Percentiles rank a stretch among this genome's conserved stretches.
These are phyloP conservation scores for Bathynomus jamesi DNA, from an alignment of 1,140 invertebrate species.

Conservation along the genomic window DNA sequence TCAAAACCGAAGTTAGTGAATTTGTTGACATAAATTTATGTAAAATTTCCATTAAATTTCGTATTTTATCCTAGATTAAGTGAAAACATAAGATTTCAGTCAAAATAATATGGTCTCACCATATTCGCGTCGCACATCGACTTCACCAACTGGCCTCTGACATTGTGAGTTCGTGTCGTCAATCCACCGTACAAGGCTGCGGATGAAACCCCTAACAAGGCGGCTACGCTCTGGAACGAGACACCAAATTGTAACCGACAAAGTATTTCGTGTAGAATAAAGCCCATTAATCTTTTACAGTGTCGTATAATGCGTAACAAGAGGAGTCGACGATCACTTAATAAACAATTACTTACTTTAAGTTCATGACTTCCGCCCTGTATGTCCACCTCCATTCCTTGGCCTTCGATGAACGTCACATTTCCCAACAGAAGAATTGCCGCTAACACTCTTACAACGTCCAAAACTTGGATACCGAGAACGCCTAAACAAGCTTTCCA, in stretches of 20 bases:
- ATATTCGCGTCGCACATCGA: slow-evolving; percentile 73
- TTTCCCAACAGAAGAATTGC: slow-evolving; percentile 85
- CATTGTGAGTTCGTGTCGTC: slow-evolving; percentile 72
- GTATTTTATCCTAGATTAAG: no score
- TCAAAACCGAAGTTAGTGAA: no score
- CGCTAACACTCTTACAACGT: slow-evolving; percentile 82
- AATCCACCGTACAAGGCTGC: slow-evolving; percentile 68
- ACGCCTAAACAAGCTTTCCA: slow-evolving; percentile 83
- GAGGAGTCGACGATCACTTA: no score
- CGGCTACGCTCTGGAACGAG: slow-evolving; percentile 65
- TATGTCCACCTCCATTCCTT: slow-evolving; percentile 53
- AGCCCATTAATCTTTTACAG: no score
- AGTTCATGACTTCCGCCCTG: slow-evolving; percentile 50
- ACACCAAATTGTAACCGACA: no score
- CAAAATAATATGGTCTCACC: slow-evolving; percentile 45
- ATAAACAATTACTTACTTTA: slow-evolving; percentile 28
- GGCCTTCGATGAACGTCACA: slow-evolving; percentile 72
- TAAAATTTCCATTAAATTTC: no score
- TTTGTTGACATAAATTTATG: no score
- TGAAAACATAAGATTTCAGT: slow-evolving; percentile 3
- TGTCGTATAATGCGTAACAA: no score
- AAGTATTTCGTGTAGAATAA: no score
- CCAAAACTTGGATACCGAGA: slow-evolving; percentile 84
- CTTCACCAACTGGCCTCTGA: slow-evolving; percentile 71
- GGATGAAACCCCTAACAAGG: slow-evolving; percentile 68